These are phyloP conservation scores for Dreissena rostriformis DNA, from an alignment of 1,140 invertebrate genomes.

Conservation along the genomic window DNA sequence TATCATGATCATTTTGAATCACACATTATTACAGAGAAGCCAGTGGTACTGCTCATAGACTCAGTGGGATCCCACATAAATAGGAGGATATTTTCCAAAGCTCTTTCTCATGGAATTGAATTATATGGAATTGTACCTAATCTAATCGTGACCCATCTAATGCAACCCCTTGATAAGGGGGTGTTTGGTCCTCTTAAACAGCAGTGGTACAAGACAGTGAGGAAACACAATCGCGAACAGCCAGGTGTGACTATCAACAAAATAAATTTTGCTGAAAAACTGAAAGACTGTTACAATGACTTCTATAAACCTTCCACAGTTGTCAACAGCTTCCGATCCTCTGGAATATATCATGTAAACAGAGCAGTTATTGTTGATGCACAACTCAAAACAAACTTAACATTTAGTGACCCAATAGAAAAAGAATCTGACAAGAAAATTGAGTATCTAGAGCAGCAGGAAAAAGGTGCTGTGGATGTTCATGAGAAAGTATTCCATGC, in stretches of 20 bases:
- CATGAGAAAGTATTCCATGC: slow-evolving; percentile 27
- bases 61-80: slow-evolving; percentile 5
- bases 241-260: slow-evolving; percentile 35
- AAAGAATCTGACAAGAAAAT: neutral
- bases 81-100: slow-evolving; percentile 20
- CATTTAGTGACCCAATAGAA: neutral
- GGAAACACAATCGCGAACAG: slow-evolving; percentile 31
- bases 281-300: slow-evolving; percentile 32
- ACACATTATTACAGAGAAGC: slow-evolving; percentile 31
- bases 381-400: slow-evolving; percentile 15
- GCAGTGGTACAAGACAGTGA: slow-evolving; percentile 38
- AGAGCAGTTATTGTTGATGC: slow-evolving; percentile 5
- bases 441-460: neutral
- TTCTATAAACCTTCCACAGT: slow-evolving; percentile 50
- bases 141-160: slow-evolving; percentile 50
- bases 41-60: slow-evolving; percentile 50
- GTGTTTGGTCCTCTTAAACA: slow-evolving; percentile 49
- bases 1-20: slow-evolving; percentile 44
- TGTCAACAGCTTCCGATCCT: slow-evolving; percentile 35
- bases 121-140: slow-evolving; percentile 51
- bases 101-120: slow-evolving; percentile 39
- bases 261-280: slow-evolving; percentile 47
- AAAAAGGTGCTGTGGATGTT: no score
- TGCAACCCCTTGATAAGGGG: slow-evolving; percentile 50
- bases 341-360: slow-evolving; percentile 45